These are phyloP conservation scores for Falco novaeseelandiae DNA, from an alignment of 2,797 vertebrate species.

Conservation along the genomic window DNA sequence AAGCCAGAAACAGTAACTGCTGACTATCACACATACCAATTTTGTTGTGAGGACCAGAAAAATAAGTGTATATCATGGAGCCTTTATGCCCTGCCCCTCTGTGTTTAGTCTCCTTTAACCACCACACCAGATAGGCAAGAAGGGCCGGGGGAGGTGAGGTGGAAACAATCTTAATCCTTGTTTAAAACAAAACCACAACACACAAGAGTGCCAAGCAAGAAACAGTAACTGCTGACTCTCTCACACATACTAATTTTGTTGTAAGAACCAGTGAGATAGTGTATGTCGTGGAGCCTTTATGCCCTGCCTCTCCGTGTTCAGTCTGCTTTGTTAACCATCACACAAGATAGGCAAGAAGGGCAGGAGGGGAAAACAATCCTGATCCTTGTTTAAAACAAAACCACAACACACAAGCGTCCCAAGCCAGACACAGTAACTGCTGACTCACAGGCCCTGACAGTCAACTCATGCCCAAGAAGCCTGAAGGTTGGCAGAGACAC, in stretches of 20 bases:
- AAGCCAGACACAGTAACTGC: background rate
- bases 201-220: background rate
- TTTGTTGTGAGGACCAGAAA: too few species aligned
- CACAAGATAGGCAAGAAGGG: background rate
- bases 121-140: background rate
- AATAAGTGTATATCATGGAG: too few species aligned
- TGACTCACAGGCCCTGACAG: background rate
- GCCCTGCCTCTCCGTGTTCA: background rate
- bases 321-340: background rate
- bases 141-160: background rate
- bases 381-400: background rate
- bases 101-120: background rate
- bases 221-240: background rate
- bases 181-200: background rate
- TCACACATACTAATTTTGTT: rapidly evolving
- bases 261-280: background rate
- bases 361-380: background rate
- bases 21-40: rapidly evolving
- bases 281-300: background rate
- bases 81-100: too few species aligned
- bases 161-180: background rate
- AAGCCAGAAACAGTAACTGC: too few species aligned
- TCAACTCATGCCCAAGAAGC: background rate
- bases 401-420: rapidly evolving
- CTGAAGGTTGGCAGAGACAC: background rate